Conservation (phyloP, 1,140 invertebrate species). For the Macrostomum lignano region DNA sequence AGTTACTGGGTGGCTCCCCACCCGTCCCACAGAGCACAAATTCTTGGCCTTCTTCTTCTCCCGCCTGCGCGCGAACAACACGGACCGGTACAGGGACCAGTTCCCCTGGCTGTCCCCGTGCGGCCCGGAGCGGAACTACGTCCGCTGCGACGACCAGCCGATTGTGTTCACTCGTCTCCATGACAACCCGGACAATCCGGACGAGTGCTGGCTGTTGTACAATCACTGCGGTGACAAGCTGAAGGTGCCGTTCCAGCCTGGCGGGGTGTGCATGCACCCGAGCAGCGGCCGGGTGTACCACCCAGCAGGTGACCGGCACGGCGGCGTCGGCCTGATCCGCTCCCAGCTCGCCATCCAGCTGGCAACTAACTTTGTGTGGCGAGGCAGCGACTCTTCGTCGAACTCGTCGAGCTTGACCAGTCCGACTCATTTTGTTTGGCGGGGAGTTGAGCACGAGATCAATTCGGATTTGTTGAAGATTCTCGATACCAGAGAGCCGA, state of each 20-base stretch:
- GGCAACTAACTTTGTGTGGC: conserved; percentile 51
- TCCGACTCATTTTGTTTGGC: no score
- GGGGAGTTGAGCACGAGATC: no score
- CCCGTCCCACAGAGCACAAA: conserved; percentile 44
- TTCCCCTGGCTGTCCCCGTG: conserved; percentile 75
- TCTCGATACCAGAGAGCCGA: no score
- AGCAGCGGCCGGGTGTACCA: conserved; percentile 62
- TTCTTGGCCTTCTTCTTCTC: conserved; percentile 81
- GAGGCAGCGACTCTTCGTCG: no score
- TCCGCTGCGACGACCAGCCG: conserved; percentile 70
- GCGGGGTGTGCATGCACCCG: conserved; percentile 54
- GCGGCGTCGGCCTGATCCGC: conserved; percentile 50
- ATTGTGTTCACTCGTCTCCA: conserved; percentile 58
- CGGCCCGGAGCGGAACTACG: conserved; percentile 61
- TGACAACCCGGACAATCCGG: conserved; percentile 10
- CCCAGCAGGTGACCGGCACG: conserved; percentile 42
- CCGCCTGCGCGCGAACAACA: conserved; percentile 44
- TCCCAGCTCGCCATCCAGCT: conserved; percentile 65
- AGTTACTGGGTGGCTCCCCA: conserved; percentile 7
- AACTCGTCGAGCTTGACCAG: no score
- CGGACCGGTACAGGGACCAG: conserved; percentile 39
- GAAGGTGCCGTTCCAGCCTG: conserved; percentile 35
- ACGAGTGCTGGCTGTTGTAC: conserved; percentile 34
- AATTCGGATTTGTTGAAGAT: no score
- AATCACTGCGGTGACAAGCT: conserved; percentile 45